A percentile compares a stretch with the other conserved stretches of the same genome.
Evolutionary conservation across 2,888 invertebrate species (phyloP).

Genomic region (Acronicta alni): DNA sequence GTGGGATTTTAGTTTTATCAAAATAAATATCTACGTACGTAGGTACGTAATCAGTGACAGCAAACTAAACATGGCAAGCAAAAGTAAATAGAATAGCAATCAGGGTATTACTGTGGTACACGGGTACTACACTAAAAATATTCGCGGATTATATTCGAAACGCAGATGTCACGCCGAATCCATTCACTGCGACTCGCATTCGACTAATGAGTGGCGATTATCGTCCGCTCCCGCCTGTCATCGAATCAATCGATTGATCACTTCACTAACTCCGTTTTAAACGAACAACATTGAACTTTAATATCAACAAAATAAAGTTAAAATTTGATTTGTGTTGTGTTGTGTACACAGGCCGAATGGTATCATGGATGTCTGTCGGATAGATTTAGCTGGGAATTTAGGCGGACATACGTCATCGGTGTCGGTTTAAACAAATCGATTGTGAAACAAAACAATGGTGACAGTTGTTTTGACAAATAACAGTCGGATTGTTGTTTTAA

Average conservation of each 20-base stretch:
- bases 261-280: constrained; percentile 34
- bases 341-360: constrained; percentile 60
- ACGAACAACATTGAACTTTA: constrained; percentile 51
- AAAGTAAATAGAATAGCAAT: constrained; percentile 47
- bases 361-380: constrained; percentile 72
- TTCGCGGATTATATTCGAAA: constrained; percentile 58
- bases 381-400: constrained; percentile 80
- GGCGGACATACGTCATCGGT: constrained; percentile 76
- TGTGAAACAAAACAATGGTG: constrained; percentile 64
- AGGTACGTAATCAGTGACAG: not conserved
- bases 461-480: constrained; percentile 64
- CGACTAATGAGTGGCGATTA: constrained; percentile 81
- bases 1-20: no score
- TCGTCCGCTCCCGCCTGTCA: constrained; percentile 78
- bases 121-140: constrained; percentile 58
- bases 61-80: not conserved
- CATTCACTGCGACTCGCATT: constrained; percentile 65
- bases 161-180: constrained; percentile 67
- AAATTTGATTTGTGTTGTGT: constrained; percentile 26
- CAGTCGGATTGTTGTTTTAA: constrained; percentile 49
- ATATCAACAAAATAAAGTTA: constrained; percentile 15
- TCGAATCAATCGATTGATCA: constrained; percentile 77
- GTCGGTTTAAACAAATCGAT: constrained; percentile 67
- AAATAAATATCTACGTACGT: not conserved
- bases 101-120: no score